These are phyloP conservation scores for Hippocampus kuda DNA, from an alignment of 2,797 vertebrate genomes.

Conservation along the genomic window DNA sequence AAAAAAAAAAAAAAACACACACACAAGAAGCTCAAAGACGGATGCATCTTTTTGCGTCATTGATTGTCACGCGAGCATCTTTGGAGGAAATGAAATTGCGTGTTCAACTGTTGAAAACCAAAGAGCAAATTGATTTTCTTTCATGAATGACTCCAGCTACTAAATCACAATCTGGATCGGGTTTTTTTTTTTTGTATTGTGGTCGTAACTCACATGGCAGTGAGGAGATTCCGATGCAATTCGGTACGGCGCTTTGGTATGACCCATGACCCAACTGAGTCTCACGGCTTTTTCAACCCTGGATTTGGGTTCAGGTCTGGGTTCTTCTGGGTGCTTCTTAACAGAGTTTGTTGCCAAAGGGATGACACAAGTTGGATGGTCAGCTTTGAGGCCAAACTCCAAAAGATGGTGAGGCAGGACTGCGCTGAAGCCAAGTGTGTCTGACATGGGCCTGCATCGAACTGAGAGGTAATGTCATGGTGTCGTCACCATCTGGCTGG, in stretches of 20 bases:
- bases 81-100: background rate
- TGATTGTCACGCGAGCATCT: background rate
- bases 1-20: slow-evolving; percentile 21
- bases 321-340: background rate
- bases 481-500: background rate
- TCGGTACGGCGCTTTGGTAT: background rate
- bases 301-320: background rate
- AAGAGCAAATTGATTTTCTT: background rate
- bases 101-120: background rate
- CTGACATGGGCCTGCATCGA: background rate
- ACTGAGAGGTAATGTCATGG: background rate
- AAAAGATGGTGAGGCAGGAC: background rate
- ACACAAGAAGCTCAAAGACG: background rate
- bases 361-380: background rate
- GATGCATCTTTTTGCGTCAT: background rate
- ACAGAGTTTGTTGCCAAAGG: background rate
- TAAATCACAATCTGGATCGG: background rate
- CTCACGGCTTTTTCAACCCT: background rate
- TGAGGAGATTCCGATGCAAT: background rate
- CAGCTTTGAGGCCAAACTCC: background rate
- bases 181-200: background rate
- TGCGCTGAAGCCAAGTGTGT: background rate
- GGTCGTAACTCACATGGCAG: background rate
- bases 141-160: background rate
- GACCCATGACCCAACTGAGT: background rate